Evolutionary conservation across 2,113 vertebrate genomes (phyloP), one percentile per base, ranked within the genome.

Genomic region (Poeciliopsis retropinna): DNA sequence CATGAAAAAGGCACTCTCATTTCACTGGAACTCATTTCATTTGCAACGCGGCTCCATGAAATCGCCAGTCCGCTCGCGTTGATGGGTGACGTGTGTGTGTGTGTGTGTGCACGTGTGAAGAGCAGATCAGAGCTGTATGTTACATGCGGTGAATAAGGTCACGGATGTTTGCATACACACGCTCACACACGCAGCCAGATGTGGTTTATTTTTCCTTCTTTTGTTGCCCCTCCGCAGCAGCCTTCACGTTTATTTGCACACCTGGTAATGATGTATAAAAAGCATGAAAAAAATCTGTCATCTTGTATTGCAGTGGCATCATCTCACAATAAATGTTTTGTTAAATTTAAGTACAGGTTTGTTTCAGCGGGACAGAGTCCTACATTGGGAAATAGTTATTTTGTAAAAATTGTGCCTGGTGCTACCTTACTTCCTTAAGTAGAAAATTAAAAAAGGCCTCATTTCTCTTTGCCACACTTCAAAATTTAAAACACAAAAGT

Each of bases 1-100:
- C 71, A 85, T 75, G 85, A 80, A 68, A 28, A 67, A 81, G 67
- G 28, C 64, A 3, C 72, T 79, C 67, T 81, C 5, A 14, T 76
- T 78, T 71, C 34, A 4, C 10, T 68, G 67, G 29, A 51, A 72
- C 31, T 60, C 71, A 44, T 77, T 75, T 51, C 47, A 76, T 78
- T 44, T 75, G 47, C 67, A 29, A 64, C 29, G 32, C 69, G 29
- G 60, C 60, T 30, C 60, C 60, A 79, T 75, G 70, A 76, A 39
- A 64, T 73, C 60, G 17, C 67, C 31, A 34, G 51, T 25, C 30
- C 64, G 30, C 51, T 39, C 68, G 61, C 63, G 44, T 68, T 76
- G 51, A 54, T 64, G 67, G 72, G 60, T 37, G 73, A 79, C 1
- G 32, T 34, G 32, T 34, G 30, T 31, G 30, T 31, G 30, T 9